These are phyloP conservation scores for Frankliniella fusca DNA, from an alignment of 2,888 invertebrate genomes.

Conservation along the genomic window DNA sequence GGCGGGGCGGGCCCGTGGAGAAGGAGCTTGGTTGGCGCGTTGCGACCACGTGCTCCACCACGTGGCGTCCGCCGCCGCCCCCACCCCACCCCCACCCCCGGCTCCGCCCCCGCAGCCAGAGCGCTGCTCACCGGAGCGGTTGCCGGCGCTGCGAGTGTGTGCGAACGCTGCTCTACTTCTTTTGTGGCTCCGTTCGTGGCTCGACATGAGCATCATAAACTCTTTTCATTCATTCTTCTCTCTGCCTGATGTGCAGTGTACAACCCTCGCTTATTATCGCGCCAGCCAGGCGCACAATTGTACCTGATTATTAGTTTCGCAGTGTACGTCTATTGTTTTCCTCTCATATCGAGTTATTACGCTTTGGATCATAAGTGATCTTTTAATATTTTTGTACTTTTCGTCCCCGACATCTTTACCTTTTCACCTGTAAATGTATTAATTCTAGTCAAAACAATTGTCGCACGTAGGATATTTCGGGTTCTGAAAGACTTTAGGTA, in stretches of 20 bases:
- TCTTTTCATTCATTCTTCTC: background rate
- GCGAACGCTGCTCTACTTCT: background rate
- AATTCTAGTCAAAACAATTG: too few species aligned
- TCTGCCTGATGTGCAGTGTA: background rate
- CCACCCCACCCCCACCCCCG: background rate
- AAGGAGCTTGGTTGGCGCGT: background rate
- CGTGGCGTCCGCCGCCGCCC: too few species aligned
- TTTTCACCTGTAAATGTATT: too few species aligned
- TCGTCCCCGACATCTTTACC: background rate
- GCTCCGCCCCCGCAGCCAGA: background rate
- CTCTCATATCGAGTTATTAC: too few species aligned
- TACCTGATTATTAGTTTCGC: background rate
- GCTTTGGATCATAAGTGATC: background rate
- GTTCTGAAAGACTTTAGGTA: too few species aligned
- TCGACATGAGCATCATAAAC: background rate
- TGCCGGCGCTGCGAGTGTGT: slow-evolving; percentile 1
- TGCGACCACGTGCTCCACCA: background rate
- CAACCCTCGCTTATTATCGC: background rate
- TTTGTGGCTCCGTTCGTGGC: background rate
- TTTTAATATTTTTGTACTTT: background rate
- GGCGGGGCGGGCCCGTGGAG: background rate
- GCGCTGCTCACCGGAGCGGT: slow-evolving; percentile 2
- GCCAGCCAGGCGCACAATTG: background rate
- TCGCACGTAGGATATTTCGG: too few species aligned
- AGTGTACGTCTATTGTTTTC: too few species aligned